Evolutionary conservation across 2,797 vertebrate genomes (phyloP).

Genomic region (Micromesistius poutassou): DNA sequence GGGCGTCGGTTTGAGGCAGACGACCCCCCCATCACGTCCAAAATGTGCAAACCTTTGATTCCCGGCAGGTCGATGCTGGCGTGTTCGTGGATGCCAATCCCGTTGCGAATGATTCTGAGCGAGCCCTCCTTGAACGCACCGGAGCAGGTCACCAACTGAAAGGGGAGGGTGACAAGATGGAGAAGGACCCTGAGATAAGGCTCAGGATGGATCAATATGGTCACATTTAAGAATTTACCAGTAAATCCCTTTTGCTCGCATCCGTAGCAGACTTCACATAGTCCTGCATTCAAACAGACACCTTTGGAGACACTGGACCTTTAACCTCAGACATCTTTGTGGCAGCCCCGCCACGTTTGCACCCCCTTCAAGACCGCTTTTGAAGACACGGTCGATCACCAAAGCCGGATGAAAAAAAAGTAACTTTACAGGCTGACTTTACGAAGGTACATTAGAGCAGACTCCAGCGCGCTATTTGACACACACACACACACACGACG

Average conservation of each 20-base stretch:
- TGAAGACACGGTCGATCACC: not conserved
- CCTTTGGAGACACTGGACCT: not conserved
- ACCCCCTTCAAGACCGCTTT: not conserved
- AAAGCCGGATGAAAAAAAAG: not conserved
- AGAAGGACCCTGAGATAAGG: constrained; percentile 1
- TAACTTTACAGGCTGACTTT: not conserved
- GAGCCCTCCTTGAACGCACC: constrained; percentile 98
- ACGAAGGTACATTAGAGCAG: not conserved
- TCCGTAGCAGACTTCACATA: constrained; percentile 12
- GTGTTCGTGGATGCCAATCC: constrained; percentile 97
- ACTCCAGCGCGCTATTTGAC: not conserved
- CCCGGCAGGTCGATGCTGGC: constrained; percentile 97
- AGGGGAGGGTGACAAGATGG: constrained; percentile 23
- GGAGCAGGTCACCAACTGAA: constrained; percentile 94
- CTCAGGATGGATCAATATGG: not conserved
- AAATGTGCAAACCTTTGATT: constrained; percentile 75
- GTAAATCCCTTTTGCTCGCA: constrained; percentile 3
- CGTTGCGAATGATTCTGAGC: constrained; percentile 93
- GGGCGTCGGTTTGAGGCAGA: not conserved
- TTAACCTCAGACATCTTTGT: not conserved
- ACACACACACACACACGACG: not conserved
- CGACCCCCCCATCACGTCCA: not conserved
- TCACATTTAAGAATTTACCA: not conserved
- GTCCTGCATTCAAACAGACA: not conserved
- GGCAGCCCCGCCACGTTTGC: not conserved